Conservation (phyloP, 2,888 invertebrate species). For the Cephus nigrinus region DNA sequence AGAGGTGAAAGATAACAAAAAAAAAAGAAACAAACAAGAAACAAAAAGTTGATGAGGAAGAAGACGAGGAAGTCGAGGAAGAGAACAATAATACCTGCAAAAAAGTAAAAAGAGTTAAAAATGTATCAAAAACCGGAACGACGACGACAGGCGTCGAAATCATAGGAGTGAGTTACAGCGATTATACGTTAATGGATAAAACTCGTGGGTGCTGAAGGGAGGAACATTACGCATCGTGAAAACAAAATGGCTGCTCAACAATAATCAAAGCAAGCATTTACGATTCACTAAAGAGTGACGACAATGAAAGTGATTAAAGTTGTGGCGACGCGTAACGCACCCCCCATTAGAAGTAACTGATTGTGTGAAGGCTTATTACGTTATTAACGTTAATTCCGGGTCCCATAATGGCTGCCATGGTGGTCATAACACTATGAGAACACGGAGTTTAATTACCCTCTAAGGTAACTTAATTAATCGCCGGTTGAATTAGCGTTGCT, state of each 20-base stretch:
- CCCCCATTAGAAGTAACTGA: neutral
- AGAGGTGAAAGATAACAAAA: constrained; percentile 53
- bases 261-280: neutral
- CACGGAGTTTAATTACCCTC: neutral
- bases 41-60: constrained; percentile 14
- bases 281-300: neutral
- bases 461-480: constrained; percentile 3
- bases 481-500: constrained; percentile 63
- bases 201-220: neutral
- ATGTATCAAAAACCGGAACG: neutral
- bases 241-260: neutral
- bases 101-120: constrained; percentile 45
- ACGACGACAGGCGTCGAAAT: neutral
- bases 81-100: constrained; percentile 52
- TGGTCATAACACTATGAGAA: neutral
- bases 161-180: neutral
- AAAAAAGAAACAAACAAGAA: constrained; percentile 29
- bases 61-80: neutral
- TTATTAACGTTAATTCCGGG: neutral
- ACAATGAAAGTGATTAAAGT: constrained; percentile 10
- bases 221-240: neutral
- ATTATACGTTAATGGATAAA: neutral
- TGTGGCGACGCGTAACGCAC: neutral
- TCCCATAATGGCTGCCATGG: neutral
- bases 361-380: neutral